A percentile compares a stretch with the other conserved stretches of the same genome.
These are phyloP conservation scores for Leptinotarsa texana DNA, from an alignment of 1,140 invertebrate species.

Conservation along the genomic window DNA sequence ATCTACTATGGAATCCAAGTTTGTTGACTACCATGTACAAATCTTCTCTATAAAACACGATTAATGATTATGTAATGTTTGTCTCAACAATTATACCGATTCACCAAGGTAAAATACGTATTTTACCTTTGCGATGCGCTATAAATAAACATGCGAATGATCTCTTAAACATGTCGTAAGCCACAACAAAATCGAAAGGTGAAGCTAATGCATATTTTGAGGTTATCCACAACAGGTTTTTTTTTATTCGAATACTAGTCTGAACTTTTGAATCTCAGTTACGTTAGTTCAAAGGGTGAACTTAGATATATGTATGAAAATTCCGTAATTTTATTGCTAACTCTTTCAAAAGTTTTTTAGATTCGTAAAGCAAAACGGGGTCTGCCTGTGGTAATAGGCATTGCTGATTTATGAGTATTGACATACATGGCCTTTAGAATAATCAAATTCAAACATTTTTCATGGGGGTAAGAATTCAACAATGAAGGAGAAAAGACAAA, in stretches of 20 bases:
- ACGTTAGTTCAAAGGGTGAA: no score
- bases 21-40: not conserved
- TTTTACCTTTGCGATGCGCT: not conserved
- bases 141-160: slow-evolving; percentile 6
- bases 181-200: not conserved
- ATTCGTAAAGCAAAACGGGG: no score
- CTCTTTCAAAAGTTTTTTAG: no score
- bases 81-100: not conserved
- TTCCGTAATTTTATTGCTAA: no score
- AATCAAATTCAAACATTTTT: no score
- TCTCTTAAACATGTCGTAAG: not conserved
- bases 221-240: not conserved
- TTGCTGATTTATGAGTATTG: no score
- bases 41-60: not conserved
- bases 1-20: not conserved
- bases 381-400: no score
- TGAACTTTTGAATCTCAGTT: no score
- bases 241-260: not conserved
- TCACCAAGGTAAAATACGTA: not conserved
- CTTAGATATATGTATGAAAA: no score
- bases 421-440: no score
- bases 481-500: no score
- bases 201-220: not conserved
- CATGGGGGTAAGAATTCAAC: no score
- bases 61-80: slow-evolving; percentile 9